Evolutionary conservation across 2,888 invertebrate genomes (phyloP), one percentile per base, ranked within the genome.

Genomic region (Ganaspis brasiliensis): DNA sequence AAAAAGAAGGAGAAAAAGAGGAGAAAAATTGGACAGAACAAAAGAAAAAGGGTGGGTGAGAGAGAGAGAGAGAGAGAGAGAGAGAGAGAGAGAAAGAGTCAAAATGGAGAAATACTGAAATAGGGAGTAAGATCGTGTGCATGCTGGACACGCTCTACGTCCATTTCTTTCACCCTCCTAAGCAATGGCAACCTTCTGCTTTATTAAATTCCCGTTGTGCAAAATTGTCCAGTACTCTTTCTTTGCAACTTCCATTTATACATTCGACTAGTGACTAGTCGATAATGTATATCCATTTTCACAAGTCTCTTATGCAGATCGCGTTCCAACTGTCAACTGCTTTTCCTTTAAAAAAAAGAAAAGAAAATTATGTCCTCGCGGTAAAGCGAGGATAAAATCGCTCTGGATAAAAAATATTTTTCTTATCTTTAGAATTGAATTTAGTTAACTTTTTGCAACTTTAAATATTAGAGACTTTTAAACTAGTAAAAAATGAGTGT

Each of bases 141-240:
- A 83, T 84, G 81, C 83, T 78, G 78, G 80, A 82, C 83, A 85
- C 84, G 83, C 70, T 82, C 75, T 79, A 63, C 80, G 80, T 84
- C 80, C 78, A 84, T 84, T 85, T 82, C 82, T 83, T 82, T 80
- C 56, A 75, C 63, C 77, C 75, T 78, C 35, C 71, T 74, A 79
- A 78, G 80, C 79, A 80, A 72, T 74, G 78, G 79, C 63, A 26
- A 24, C 56, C 72, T 73, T 74, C 45, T 67, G 74, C 80, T 84
- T 84, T 84, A 84, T 84, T 84, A 84, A 84, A 84, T 84, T 84
- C 84, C 77, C 79, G 79, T 84, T 79, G 74, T 26, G 49, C 63
- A 78, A 80, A 81, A 84, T 80, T 79, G 83, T 81, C 81, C 76
- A 35, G 76, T 76, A 45, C 55, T 74, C 57, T 72, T 74, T 71